phyloP scores from a whole-genome alignment of 2,888 invertebrate species.

The Xylocampa areola region DNA sequence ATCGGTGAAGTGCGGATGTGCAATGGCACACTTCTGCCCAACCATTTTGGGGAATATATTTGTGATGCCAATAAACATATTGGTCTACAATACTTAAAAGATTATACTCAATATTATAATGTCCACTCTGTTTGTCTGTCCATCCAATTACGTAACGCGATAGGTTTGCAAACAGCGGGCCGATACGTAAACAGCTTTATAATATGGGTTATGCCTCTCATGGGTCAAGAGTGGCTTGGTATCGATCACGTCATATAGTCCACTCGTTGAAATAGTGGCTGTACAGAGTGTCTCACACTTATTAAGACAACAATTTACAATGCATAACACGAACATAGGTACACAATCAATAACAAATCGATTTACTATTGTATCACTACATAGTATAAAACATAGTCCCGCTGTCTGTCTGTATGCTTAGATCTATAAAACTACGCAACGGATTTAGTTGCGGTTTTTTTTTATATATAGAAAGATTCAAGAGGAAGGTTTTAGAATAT shows the following conservation, averaged over 20 bases:
- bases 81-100: neutral
- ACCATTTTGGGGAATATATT: neutral
- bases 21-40: no score
- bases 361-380: conserved; percentile 38
- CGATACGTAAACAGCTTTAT: conserved; percentile 47
- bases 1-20: no score
- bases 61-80: neutral
- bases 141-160: conserved; percentile 69
- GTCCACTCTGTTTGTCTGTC: conserved; percentile 58
- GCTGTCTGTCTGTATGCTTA: no score
- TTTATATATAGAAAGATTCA: no score
- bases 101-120: conserved; percentile 12
- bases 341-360: conserved; percentile 39
- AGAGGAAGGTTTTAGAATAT: no score
- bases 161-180: conserved; percentile 48
- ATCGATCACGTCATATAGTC: neutral
- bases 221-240: conserved; percentile 9
- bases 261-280: no score
- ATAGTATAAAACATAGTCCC: no score
- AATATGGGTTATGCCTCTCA: conserved; percentile 18
- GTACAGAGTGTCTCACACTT: neutral
- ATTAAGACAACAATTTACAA: conserved; percentile 12
- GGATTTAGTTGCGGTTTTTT: no score
- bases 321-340: conserved; percentile 30
- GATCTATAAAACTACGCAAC: no score